Evolutionary conservation across 2,888 invertebrate genomes (phyloP).

Genomic region (Anthophora plumipes): DNA sequence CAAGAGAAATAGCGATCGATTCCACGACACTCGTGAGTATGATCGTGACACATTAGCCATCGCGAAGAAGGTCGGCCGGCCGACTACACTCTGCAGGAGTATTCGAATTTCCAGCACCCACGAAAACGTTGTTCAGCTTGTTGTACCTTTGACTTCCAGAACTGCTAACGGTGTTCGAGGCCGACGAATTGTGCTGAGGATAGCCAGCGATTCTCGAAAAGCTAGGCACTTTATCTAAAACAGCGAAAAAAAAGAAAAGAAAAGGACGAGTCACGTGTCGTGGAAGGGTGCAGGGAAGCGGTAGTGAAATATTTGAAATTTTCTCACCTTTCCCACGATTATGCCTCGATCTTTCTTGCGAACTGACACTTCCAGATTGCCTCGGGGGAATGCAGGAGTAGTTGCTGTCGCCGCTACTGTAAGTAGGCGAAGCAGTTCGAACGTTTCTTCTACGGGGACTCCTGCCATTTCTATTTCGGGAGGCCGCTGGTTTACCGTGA

Average conservation of each 20-base stretch:
- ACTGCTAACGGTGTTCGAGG: conserved; percentile 83
- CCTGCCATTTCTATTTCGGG: conserved; percentile 78
- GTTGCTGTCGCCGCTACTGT: conserved; percentile 83
- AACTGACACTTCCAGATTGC: conserved; percentile 79
- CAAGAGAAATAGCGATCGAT: conserved; percentile 6
- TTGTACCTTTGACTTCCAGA: conserved; percentile 83
- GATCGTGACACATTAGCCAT: conserved; percentile 77
- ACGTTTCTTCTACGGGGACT: conserved; percentile 81
- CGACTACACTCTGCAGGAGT: conserved; percentile 78
- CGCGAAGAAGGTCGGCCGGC: conserved; percentile 80
- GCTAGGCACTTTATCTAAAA: conserved; percentile 81
- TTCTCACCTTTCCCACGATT: conserved; percentile 82
- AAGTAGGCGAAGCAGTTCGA: conserved; percentile 80
- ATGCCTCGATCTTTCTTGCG: conserved; percentile 82
- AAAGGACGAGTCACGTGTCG: background rate
- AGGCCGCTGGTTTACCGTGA: conserved; percentile 73
- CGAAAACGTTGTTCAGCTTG: conserved; percentile 81
- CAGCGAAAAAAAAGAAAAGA: background rate
- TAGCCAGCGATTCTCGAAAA: conserved; percentile 80
- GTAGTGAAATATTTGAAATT: background rate
- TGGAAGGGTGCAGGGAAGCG: background rate
- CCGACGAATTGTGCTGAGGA: conserved; percentile 81
- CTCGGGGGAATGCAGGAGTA: conserved; percentile 83
- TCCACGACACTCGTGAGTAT: conserved; percentile 3
- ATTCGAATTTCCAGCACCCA: conserved; percentile 76